Evolutionary conservation across 2,888 invertebrate species (phyloP), one percentile per base, ranked within the genome.

Genomic region (Kryphioiulus occultus): DNA sequence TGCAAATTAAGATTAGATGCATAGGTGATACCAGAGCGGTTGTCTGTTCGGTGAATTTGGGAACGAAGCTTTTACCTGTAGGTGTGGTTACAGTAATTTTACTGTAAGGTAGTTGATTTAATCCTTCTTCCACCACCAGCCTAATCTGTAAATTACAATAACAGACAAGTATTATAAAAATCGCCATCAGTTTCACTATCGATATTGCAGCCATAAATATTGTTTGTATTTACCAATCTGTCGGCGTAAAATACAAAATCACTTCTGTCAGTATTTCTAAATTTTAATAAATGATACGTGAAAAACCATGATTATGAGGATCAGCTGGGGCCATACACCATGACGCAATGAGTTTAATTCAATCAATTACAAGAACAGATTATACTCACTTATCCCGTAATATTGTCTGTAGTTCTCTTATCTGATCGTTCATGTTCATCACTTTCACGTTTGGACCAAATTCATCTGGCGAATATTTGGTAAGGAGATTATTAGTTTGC

Each of bases 171-270:
- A 32, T 85, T 35, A 53, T 53, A 1, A n/a, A 53, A n/a, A 53
- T 53, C n/a, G n/a, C 3, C 2, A 53, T 53, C n/a, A 12, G 10
- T 9, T 12, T 4, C 44, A 44, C 15, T 9, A 44, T 44, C 44
- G 9, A 15, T 44, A 44, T 5, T 9, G 39, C 39, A 9, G 9
- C 39, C n/a, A 85, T 9, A 26, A 32, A 35, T 10, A 17, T 3
- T n/a, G 7, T 4, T 35, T 35, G 10, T 85, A 26, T 93, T 93
- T 92, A 95, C 94, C 92, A 99, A 93, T 89, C 99, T 95, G 92
- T 99, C 99, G 0, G 99, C 99, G 92, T 97, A 99, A 93, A 99
- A 99, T 92, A 99, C 98, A 92, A 99, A 99, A 92, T 99, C 99
- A 93, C 96, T 97, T 90, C 98, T 94, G 2, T 95, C 93, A 35